These are phyloP conservation scores for Dipodomys spectabilis DNA, from an alignment of 2,113 vertebrate species.

Conservation along the genomic window DNA sequence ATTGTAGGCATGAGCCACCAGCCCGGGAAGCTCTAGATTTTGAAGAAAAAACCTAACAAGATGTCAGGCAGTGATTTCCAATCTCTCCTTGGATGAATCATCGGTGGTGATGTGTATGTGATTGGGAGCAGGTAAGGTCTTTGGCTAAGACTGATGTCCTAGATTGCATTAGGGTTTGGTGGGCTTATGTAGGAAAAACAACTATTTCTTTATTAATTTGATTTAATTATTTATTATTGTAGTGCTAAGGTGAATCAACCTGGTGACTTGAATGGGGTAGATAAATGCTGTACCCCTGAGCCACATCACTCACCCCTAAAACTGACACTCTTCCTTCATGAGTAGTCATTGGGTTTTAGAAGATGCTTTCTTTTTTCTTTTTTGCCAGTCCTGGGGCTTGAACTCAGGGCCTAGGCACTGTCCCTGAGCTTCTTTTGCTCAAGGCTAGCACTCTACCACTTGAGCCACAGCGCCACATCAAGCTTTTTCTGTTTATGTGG, in stretches of 20 bases:
- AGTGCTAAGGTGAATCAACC: background rate
- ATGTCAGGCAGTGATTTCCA: slow-evolving; percentile 22
- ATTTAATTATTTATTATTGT: background rate
- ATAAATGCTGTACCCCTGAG: background rate
- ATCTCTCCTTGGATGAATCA: background rate
- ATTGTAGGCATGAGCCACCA: too few species aligned
- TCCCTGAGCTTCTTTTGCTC: too few species aligned
- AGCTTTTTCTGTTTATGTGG: too few species aligned
- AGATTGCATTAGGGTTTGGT: background rate
- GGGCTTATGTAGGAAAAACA: background rate
- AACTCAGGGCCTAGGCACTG: too few species aligned
- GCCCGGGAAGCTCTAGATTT: background rate
- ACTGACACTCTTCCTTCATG: background rate
- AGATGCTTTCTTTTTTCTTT: background rate
- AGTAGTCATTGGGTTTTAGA: background rate
- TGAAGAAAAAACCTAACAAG: background rate
- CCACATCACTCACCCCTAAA: too few species aligned
- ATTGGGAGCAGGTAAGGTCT: background rate
- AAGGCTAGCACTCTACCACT: too few species aligned
- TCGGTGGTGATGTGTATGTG: background rate
- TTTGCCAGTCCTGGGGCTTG: too few species aligned
- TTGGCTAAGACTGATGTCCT: background rate
- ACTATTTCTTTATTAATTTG: background rate
- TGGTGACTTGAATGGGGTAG: background rate
- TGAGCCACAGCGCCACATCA: too few species aligned